Evolutionary conservation across 2,797 vertebrate species (phyloP).

Genomic region (Lacerta viridis): DNA sequence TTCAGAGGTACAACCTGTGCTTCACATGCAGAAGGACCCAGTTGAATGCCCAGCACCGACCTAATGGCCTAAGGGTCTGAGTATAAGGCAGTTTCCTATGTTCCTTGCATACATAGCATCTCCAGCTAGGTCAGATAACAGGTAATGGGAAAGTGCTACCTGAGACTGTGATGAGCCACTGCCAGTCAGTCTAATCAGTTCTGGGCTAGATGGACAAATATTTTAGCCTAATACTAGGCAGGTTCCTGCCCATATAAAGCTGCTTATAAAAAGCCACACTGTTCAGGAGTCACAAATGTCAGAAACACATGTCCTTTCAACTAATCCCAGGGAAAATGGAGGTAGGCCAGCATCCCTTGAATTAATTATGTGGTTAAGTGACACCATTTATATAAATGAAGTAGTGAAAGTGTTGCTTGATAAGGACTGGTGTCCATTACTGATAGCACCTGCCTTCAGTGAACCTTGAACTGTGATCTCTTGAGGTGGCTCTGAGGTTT

Average conservation of each 20-base stretch:
- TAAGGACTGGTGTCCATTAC: neutral
- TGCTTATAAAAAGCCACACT: neutral
- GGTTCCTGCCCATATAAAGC: too few relatives aligned
- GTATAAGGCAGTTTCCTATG: too few relatives aligned
- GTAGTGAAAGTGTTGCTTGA: slow-evolving; percentile 17
- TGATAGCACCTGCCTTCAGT: neutral
- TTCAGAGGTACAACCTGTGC: neutral
- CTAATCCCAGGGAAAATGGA: slow-evolving; percentile 18
- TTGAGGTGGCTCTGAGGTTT: neutral
- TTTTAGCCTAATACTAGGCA: neutral
- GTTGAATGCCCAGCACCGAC: too few relatives aligned
- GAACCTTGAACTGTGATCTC: slow-evolving; percentile 13
- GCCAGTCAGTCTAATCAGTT: neutral
- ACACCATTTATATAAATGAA: slow-evolving; percentile 1
- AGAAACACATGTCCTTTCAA: neutral
- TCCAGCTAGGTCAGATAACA: neutral
- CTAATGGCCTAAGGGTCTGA: too few relatives aligned
- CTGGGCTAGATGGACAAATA: neutral
- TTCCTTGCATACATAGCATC: neutral
- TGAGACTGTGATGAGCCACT: neutral
- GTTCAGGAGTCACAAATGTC: slow-evolving; percentile 7
- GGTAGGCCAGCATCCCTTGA: neutral
- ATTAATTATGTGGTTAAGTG: slow-evolving; percentile 20
- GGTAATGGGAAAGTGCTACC: neutral
- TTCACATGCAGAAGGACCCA: too few relatives aligned